These are phyloP conservation scores for Bedellia somnulentella DNA, from an alignment of 2,888 invertebrate species.

Conservation along the genomic window DNA sequence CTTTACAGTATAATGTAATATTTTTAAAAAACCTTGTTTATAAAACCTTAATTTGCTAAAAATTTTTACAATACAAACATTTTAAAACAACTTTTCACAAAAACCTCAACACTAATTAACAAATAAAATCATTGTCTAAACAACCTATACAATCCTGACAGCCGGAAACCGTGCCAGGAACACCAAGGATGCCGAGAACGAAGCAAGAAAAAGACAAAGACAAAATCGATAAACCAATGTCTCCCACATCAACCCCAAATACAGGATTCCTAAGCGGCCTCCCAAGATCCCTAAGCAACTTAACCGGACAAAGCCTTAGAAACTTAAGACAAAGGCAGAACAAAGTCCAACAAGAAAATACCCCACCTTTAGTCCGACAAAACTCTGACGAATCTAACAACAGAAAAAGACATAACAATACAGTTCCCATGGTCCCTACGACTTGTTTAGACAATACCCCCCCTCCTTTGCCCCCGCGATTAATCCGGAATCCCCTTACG, in stretches of 20 bases:
- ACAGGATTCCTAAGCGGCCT: slow-evolving; percentile 44
- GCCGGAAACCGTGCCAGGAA: slow-evolving; percentile 10
- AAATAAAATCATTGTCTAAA: too few species aligned
- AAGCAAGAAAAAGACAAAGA: slow-evolving; percentile 12
- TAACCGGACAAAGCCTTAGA: slow-evolving; percentile 44
- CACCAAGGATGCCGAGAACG: slow-evolving; percentile 17
- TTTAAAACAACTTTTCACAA: too few species aligned
- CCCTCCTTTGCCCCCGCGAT: slow-evolving; percentile 35
- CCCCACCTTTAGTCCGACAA: slow-evolving; percentile 27
- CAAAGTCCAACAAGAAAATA: slow-evolving; percentile 21
- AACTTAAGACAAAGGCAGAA: slow-evolving; percentile 32
- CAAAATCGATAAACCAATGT: slow-evolving; percentile 16
- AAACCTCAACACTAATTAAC: too few species aligned
- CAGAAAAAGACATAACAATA: slow-evolving; percentile 28
- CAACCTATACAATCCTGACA: background rate
- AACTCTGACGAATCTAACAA: slow-evolving; percentile 28
- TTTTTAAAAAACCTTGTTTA: too few species aligned
- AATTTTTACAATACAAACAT: too few species aligned
- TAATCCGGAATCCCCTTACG: slow-evolving; percentile 21
- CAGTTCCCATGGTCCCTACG: slow-evolving; percentile 39
- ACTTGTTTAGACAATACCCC: slow-evolving; percentile 42
- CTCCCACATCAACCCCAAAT: slow-evolving; percentile 14
- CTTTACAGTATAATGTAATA: too few species aligned
- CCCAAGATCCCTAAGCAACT: slow-evolving; percentile 46
- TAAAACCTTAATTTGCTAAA: too few species aligned